Base-by-base conservation (phyloP, 2,888 invertebrate genomes). In the Drosophila melanosoma region DNA sequence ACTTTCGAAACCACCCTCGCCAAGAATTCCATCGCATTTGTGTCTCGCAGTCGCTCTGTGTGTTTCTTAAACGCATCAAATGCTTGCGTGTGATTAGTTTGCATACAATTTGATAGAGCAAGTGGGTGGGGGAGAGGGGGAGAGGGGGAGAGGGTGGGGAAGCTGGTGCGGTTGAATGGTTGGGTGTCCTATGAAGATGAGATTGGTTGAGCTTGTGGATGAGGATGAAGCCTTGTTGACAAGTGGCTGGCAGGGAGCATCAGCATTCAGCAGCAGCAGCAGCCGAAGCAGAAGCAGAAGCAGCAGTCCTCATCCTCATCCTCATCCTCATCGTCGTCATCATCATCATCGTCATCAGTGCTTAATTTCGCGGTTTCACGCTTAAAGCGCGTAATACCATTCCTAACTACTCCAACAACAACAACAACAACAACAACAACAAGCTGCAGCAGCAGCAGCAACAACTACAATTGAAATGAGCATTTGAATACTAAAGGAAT, bases 71-170 rank as follows among this genome's bases (percentile, higher is more conserved):
- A 84, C 87, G 84, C 88, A 85, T 86, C 86, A 88, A 85, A 83
- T 85, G 86, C 85, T 85, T 87, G 84, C 88, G 83, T 85, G 88
- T 88, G 85, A 85, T 85, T 88, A 85, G 88, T 88, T 85, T 88
- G 86, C 88, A 84, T 84, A 84, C 85, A 82, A 85, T 76, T 87
- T 84, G 87, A 76, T 72, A 71, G 29, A 58, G 57, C 36, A 52
- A 26, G 38, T 11, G 38, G 12, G n/a, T 20, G 8, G 59, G n/a
- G n/a, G n/a, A n/a, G n/a, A n/a, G n/a, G n/a, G n/a, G 52, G 26
- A 64, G 54, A 29, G 29, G 5, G 54, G 11, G 64, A 10, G 29
- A 23, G 26, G 15, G 66, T 11, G 58, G 53, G 57, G 32, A 38
- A 4, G 15, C 23, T 45, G 38, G 26, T 56, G 56, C 29, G 23